Evolutionary conservation across 2,888 invertebrate genomes (phyloP).

Genomic region (Drosophila conformis): DNA sequence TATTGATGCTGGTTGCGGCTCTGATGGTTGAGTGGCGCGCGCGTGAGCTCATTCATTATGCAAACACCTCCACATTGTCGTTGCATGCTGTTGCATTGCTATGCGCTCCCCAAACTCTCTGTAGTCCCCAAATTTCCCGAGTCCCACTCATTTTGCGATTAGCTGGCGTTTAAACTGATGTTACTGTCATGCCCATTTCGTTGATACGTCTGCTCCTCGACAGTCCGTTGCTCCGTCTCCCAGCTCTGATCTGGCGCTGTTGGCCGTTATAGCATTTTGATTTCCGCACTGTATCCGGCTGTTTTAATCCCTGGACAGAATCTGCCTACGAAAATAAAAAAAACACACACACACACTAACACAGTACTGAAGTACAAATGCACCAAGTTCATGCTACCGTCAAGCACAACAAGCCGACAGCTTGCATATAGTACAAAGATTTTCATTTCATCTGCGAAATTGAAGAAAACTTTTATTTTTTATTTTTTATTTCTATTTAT

Average conservation of each 20-base stretch:
- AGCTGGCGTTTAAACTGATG: slow-evolving; percentile 79
- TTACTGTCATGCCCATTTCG: slow-evolving; percentile 42
- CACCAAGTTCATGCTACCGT: slow-evolving; percentile 8
- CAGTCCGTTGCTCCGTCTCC: background rate
- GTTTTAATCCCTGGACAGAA: slow-evolving; percentile 66
- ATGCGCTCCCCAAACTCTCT: background rate
- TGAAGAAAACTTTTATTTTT: background rate
- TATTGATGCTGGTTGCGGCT: slow-evolving; percentile 34
- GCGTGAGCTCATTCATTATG: slow-evolving; percentile 73
- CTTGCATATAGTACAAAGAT: slow-evolving; percentile 8
- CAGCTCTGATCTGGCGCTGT: slow-evolving; percentile 55
- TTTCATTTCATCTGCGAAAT: background rate
- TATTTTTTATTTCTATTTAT: background rate
- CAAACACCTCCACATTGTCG: slow-evolving; percentile 71
- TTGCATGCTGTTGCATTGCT: slow-evolving; percentile 20
- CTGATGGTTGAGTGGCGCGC: background rate
- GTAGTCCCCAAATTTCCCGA: background rate
- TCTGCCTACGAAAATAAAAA: background rate
- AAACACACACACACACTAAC: slow-evolving; percentile 1
- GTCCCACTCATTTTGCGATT: slow-evolving; percentile 64
- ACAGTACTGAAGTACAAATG: slow-evolving; percentile 36
- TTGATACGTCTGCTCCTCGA: background rate
- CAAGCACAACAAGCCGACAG: slow-evolving; percentile 7
- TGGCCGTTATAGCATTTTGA: slow-evolving; percentile 69
- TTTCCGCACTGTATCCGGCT: slow-evolving; percentile 76